Evolutionary conservation across 2,888 invertebrate genomes (phyloP).

Genomic region (Cheilosia urbana): DNA sequence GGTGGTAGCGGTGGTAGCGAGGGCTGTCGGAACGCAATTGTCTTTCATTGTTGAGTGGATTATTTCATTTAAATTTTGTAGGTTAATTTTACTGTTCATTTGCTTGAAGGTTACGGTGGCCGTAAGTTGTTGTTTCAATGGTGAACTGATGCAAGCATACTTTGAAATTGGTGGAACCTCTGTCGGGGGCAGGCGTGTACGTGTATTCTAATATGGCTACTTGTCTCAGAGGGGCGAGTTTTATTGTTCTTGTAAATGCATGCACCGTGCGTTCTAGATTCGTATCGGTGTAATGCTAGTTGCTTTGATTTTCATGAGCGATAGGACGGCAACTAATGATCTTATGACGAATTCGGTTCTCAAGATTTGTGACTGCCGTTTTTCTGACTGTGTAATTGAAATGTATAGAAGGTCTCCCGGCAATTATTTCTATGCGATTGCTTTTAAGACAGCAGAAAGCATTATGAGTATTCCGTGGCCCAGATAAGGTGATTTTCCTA

Average conservation of each 20-base stretch:
- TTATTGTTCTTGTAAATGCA: constrained; percentile 71
- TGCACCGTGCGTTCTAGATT: constrained; percentile 70
- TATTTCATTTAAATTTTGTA: constrained; percentile 75
- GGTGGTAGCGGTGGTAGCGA: background rate
- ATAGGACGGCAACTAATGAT: constrained; percentile 59
- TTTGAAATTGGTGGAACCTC: constrained; percentile 45
- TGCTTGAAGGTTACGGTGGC: constrained; percentile 66
- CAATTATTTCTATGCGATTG: constrained; percentile 33
- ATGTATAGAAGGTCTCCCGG: constrained; percentile 39
- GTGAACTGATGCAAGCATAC: constrained; percentile 60
- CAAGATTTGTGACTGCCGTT: constrained; percentile 49
- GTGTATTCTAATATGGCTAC: background rate
- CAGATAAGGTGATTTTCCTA: background rate
- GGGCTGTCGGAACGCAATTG: constrained; percentile 59
- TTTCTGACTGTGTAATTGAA: constrained; percentile 44
- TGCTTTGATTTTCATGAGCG: constrained; percentile 60
- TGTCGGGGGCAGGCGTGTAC: constrained; percentile 7
- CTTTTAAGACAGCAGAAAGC: constrained; percentile 2
- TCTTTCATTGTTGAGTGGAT: constrained; percentile 73
- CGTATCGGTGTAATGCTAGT: constrained; percentile 56
- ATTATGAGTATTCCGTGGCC: background rate
- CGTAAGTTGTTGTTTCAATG: constrained; percentile 50
- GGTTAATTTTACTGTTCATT: constrained; percentile 74
- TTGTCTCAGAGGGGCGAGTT: constrained; percentile 42
- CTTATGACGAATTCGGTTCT: constrained; percentile 65